Evolutionary conservation across 2,113 vertebrate species (phyloP), one percentile per base, ranked within the genome.

Genomic region (Neogale vison): DNA sequence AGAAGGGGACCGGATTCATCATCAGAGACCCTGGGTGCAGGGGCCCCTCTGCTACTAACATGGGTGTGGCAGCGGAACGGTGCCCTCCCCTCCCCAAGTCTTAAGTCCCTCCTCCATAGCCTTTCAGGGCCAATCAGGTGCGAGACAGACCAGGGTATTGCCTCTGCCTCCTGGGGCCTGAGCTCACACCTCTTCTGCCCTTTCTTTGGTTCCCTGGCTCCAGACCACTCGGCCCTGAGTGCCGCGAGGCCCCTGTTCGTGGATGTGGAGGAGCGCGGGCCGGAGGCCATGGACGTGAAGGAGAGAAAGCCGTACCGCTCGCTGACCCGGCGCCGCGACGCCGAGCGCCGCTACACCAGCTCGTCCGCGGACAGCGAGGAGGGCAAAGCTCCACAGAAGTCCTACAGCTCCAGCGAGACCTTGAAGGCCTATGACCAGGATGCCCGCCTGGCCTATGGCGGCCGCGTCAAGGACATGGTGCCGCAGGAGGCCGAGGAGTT

Each of bases 351-450:
- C 72, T 99, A 99, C 96, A 99, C 99, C 97, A 99, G 99, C 98
- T 99, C 99, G 34, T 99, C 99, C 0, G 99, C 99, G 0, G 99
- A 99, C 98, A 99, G 99, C 0, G 99, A 99, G 98, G 99, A 99
- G 34, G 99, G 99, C 97, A 99, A 99, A 97, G 98, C 98, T 65
- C 99, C 99, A 86, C 98, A 99, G 96, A 99, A 99, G 88, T 99
- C 99, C 90, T 99, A 99, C 99, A 99, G 99, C 98, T 99, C 99
- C 98, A 99, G 99, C 0, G 99, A 99, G 99, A 99, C 99, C 12
- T 99, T 99, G 79, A 99, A 99, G 98, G 99, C 99, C 97, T 99
- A 99, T 13, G 99, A 99, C 98, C 99, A 99, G 93, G 99, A 99
- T 77, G 98, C 99, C 11, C 99, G 99, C 93, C 98, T 99, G 97